Percentiles rank a stretch among this genome's conserved stretches.
Evolutionary conservation across 2,888 invertebrate species (phyloP).

Genomic region (Trachelus tabidus): DNA sequence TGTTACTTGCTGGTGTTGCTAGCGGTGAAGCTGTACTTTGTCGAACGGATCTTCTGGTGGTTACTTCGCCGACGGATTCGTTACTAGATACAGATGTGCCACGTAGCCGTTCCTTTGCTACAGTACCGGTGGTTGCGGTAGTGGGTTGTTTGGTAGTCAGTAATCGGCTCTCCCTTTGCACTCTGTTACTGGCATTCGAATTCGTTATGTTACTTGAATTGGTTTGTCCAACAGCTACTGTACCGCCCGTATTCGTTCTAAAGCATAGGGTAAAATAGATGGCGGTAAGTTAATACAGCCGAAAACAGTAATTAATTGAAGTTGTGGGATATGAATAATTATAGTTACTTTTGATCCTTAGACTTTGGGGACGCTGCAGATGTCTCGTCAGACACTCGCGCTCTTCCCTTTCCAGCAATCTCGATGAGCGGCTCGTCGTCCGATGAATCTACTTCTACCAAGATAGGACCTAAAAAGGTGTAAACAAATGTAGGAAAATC

Average conservation of each 20-base stretch:
- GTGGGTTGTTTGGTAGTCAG: constrained; percentile 58
- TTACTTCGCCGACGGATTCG: constrained; percentile 58
- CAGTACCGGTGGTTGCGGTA: constrained; percentile 38
- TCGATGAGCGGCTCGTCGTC: constrained; percentile 86
- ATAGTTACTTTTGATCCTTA: constrained; percentile 62
- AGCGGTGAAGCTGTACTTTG: constrained; percentile 62
- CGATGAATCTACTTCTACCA: constrained; percentile 78
- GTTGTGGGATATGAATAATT: not conserved
- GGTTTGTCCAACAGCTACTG: constrained; percentile 54
- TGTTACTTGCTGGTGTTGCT: constrained; percentile 62
- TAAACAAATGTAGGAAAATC: not conserved
- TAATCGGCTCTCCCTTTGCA: constrained; percentile 61
- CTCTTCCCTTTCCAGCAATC: constrained; percentile 75
- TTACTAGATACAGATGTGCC: constrained; percentile 59
- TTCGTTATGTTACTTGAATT: constrained; percentile 56
- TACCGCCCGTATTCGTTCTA: constrained; percentile 52
- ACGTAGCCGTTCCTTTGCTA: constrained; percentile 60
- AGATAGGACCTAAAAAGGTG: constrained; percentile 59
- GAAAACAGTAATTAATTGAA: too few relatives aligned
- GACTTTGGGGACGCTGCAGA: constrained; percentile 61
- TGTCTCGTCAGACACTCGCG: constrained; percentile 57
- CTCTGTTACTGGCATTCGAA: constrained; percentile 58
- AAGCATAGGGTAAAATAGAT: not conserved
- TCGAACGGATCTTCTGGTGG: constrained; percentile 61
- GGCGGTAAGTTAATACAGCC: too few relatives aligned